These are phyloP conservation scores for Rafetus swinhoei DNA, from an alignment of 2,113 vertebrate genomes.

Conservation along the genomic window DNA sequence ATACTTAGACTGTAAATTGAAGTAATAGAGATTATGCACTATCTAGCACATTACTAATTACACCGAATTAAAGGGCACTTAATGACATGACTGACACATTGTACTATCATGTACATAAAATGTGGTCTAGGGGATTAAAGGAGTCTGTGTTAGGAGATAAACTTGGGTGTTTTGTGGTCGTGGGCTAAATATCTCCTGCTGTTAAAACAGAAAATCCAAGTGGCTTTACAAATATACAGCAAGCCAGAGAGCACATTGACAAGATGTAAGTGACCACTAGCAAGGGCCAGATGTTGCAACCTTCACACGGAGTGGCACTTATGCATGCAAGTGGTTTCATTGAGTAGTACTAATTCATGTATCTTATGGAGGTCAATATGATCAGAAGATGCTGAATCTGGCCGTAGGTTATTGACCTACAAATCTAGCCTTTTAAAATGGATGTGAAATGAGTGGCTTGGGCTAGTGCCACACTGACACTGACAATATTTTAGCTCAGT, in stretches of 20 bases:
- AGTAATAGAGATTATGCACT: not conserved
- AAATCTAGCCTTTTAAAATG: conserved; percentile 24
- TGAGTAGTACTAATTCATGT: not conserved
- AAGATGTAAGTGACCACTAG: not conserved
- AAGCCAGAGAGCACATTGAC: not conserved
- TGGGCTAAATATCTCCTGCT: not conserved
- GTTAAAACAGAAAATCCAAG: not conserved
- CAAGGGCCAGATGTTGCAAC: not conserved
- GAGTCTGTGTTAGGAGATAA: not conserved
- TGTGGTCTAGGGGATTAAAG: not conserved
- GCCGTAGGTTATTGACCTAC: conserved; percentile 20
- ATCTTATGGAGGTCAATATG: conserved; percentile 4
- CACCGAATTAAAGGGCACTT: not conserved
- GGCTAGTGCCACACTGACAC: not conserved
- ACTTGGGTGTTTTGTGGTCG: not conserved
- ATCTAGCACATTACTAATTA: rapidly evolving
- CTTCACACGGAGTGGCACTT: not conserved
- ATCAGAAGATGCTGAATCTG: conserved; percentile 27
- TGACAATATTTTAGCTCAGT: not conserved
- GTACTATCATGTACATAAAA: rapidly evolving
- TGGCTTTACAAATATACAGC: not conserved
- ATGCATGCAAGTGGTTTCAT: not conserved
- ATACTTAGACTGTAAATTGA: not conserved
- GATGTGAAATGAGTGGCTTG: not conserved
- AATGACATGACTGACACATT: not conserved